A percentile compares a stretch with the other conserved stretches of the same genome.
Evolutionary conservation across 2,888 invertebrate species (phyloP).

Genomic region (Pardosa pseudoannulata): DNA sequence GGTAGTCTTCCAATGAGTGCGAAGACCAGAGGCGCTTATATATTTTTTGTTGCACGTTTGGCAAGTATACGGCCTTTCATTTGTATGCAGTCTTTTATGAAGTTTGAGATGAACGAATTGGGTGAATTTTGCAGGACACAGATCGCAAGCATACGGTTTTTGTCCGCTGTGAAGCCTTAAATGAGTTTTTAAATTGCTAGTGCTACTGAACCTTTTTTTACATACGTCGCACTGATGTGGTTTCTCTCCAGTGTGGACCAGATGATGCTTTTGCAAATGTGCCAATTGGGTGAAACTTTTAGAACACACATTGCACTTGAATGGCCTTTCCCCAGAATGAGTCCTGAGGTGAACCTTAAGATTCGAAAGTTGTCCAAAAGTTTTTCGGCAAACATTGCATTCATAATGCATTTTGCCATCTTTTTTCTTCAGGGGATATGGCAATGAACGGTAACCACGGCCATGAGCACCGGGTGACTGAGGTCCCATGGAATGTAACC

Average conservation of each 20-base stretch:
- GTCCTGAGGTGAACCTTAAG: slow-evolving; percentile 96
- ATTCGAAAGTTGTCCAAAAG: slow-evolving; percentile 98
- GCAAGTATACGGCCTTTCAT: slow-evolving; percentile 97
- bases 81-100: slow-evolving; percentile 92
- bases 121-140: slow-evolving; percentile 98
- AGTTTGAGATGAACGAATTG: slow-evolving; percentile 98
- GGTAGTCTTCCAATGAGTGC: slow-evolving; percentile 96
- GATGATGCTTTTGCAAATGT: slow-evolving; percentile 97
- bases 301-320: slow-evolving; percentile 97
- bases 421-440: slow-evolving; percentile 97
- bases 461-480: slow-evolving; percentile 41
- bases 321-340: slow-evolving; percentile 98
- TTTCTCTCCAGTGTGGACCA: slow-evolving; percentile 99
- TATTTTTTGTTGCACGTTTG: slow-evolving; percentile 98
- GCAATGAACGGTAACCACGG: slow-evolving; percentile 93
- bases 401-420: slow-evolving; percentile 99
- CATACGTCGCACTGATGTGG: slow-evolving; percentile 99
- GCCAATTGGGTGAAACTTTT: slow-evolving; percentile 99
- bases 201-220: slow-evolving; percentile 98
- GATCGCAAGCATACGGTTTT: slow-evolving; percentile 95
- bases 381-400: slow-evolving; percentile 98
- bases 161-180: slow-evolving; percentile 96
- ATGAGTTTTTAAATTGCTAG: slow-evolving; percentile 98
- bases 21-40: slow-evolving; percentile 88
- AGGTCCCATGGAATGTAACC: slow-evolving; percentile 30